These are phyloP conservation scores for Masticophis lateralis DNA, from an alignment of 2,797 vertebrate genomes.

Conservation along the genomic window DNA sequence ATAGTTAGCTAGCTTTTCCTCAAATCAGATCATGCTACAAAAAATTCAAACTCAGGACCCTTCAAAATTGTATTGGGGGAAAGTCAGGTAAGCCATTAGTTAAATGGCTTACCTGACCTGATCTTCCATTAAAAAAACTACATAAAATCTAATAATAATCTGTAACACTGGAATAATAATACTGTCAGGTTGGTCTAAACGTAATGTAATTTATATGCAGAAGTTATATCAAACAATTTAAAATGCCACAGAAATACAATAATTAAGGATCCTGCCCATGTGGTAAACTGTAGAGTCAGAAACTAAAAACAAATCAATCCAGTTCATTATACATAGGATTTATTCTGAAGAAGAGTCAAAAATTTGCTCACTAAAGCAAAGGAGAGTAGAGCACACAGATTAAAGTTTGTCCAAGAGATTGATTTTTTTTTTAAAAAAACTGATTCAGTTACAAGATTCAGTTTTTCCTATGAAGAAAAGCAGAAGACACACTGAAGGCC, in stretches of 20 bases:
- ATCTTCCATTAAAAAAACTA: not conserved
- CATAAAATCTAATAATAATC: not conserved
- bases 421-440: too few species aligned
- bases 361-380: not conserved
- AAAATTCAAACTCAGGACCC: not conserved
- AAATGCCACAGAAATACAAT: not conserved
- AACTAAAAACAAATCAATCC: conserved; percentile 32
- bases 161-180: not conserved
- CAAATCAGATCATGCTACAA: not conserved
- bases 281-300: conserved; percentile 40
- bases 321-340: not conserved
- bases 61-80: not conserved
- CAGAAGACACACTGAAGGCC: conserved; percentile 46
- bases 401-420: not conserved
- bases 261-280: conserved; percentile 36
- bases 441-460: not conserved
- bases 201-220: not conserved
- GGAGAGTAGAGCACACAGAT: conserved; percentile 13
- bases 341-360: not conserved
- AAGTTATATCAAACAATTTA: not conserved
- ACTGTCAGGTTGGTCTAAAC: not conserved
- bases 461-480: conserved; percentile 28
- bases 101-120: too few species aligned
- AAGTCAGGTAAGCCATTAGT: not conserved
- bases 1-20: not conserved